Evolutionary conservation across 2,113 vertebrate genomes (phyloP).

Genomic region (Prolemur simus): DNA sequence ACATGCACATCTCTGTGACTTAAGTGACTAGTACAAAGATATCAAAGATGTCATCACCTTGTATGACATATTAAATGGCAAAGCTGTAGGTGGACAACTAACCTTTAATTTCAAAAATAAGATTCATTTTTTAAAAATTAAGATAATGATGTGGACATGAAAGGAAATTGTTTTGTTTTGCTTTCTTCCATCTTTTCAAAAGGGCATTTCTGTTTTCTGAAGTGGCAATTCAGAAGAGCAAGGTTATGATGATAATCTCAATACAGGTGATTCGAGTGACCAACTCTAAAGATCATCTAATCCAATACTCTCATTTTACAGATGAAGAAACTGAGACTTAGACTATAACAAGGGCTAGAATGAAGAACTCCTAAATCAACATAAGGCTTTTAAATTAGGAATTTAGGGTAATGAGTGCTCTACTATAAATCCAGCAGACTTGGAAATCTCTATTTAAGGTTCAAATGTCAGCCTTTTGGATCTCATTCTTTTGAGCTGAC

Average conservation of each 20-base stretch:
- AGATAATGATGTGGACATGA: slow-evolving; percentile 17
- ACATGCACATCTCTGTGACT: not conserved
- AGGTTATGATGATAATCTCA: not conserved
- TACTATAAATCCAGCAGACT: not conserved
- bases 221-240: not conserved
- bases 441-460: slow-evolving; percentile 1
- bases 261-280: not conserved
- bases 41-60: not conserved
- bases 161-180: slow-evolving; percentile 6
- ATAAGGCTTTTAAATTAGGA: slow-evolving; percentile 31
- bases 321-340: not conserved
- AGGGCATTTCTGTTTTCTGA: not conserved
- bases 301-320: slow-evolving; percentile 13
- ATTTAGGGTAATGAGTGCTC: not conserved
- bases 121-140: slow-evolving; percentile 34
- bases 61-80: not conserved
- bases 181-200: slow-evolving; percentile 36
- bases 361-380: slow-evolving; percentile 7
- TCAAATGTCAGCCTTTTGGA: not conserved
- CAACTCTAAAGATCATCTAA: not conserved
- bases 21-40: slow-evolving; percentile 23
- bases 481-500: slow-evolving; percentile 17
- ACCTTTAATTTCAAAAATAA: slow-evolving; percentile 25
- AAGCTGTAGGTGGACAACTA: not conserved
- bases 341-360: not conserved